phyloP scores from a whole-genome alignment of 2,888 invertebrate genomes.

The Stegana nigrithorax region DNA sequence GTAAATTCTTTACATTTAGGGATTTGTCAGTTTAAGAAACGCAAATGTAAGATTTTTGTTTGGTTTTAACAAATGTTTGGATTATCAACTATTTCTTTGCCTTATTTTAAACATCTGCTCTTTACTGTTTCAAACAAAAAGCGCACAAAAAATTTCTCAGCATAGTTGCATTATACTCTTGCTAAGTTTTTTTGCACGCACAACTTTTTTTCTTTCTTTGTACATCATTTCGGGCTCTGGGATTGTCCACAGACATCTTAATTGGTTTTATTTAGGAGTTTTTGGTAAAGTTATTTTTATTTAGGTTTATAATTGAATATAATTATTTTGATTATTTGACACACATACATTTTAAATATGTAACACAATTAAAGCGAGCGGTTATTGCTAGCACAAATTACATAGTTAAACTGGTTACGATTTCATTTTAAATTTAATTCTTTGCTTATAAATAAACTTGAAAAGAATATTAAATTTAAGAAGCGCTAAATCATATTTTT shows the following conservation, averaged over 20 bases:
- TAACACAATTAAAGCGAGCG: conserved; percentile 10
- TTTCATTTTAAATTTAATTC: neutral
- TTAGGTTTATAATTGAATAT: neutral
- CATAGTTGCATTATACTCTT: neutral
- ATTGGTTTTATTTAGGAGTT: neutral
- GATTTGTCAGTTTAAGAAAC: too few species aligned
- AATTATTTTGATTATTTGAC: conserved; percentile 3
- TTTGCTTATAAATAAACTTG: neutral
- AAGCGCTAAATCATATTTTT: conserved; percentile 2
- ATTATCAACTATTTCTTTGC: too few species aligned
- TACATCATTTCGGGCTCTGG: conserved; percentile 42
- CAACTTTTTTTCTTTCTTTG: conserved; percentile 26
- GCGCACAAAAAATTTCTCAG: too few species aligned
- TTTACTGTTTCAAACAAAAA: too few species aligned
- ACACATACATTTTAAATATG: neutral
- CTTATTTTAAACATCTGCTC: too few species aligned
- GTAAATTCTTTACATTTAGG: too few species aligned
- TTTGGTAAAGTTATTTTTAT: neutral
- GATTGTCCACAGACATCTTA: conserved; percentile 34
- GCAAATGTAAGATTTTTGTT: too few species aligned
- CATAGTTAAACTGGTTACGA: neutral
- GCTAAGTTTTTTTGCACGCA: neutral
- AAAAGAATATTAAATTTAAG: neutral
- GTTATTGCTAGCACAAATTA: neutral
- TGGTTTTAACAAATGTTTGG: too few species aligned